phyloP scores from a whole-genome alignment of 2,797 vertebrate genomes.

The Enteromius viviparus region DNA sequence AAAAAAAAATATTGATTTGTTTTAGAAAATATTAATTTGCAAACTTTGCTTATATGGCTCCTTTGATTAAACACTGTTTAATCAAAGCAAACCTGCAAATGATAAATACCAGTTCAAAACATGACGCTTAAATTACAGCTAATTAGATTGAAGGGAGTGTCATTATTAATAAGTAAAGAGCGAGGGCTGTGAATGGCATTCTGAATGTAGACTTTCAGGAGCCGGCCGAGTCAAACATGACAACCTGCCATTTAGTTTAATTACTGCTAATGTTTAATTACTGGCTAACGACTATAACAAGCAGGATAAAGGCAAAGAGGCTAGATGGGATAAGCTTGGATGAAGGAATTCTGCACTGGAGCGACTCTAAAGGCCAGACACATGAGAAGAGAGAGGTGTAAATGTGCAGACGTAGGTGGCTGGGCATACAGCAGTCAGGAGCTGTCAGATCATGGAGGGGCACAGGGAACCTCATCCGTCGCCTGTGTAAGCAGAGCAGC shows the following conservation, averaged over 20 bases:
- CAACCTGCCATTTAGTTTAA: slow-evolving; percentile 7
- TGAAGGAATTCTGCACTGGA: slow-evolving; percentile 10
- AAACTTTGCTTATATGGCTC: background rate
- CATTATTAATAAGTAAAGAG: slow-evolving; percentile 8
- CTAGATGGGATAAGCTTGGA: background rate
- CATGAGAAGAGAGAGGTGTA: slow-evolving; percentile 36
- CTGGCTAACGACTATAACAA: slow-evolving; percentile 3
- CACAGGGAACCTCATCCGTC: slow-evolving; percentile 60
- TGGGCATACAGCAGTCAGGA: slow-evolving; percentile 56
- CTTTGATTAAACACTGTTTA: background rate
- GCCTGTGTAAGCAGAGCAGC: slow-evolving; percentile 61
- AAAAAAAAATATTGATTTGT: background rate
- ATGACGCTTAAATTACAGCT: background rate
- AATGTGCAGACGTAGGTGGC: slow-evolving; percentile 52
- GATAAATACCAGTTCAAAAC: background rate
- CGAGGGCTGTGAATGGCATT: background rate
- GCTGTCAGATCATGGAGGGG: slow-evolving; percentile 56
- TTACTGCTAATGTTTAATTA: slow-evolving; percentile 22
- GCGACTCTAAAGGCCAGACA: slow-evolving; percentile 38
- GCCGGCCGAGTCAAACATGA: background rate
- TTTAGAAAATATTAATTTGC: background rate
- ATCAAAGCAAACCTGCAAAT: background rate
- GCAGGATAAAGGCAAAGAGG: background rate
- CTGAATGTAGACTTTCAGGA: slow-evolving; percentile 5
- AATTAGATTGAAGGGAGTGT: background rate